phyloP scores from a whole-genome alignment of 2,797 vertebrate species.

The Clangula hyemalis region DNA sequence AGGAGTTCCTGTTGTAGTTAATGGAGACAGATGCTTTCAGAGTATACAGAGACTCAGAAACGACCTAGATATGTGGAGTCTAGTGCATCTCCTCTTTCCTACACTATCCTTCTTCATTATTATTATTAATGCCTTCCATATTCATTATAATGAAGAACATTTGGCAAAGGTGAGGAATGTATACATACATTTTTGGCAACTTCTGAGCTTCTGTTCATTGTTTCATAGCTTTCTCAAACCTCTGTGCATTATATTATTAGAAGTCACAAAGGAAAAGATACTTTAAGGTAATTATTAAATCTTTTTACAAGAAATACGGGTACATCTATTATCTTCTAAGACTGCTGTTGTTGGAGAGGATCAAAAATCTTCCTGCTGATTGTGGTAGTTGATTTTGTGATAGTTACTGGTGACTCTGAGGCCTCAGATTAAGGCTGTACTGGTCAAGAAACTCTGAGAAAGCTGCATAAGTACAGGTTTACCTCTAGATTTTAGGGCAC shows the following conservation, averaged over 20 bases:
- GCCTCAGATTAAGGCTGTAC: neutral
- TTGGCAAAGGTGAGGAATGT: neutral
- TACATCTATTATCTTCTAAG: neutral
- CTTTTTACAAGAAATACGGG: neutral
- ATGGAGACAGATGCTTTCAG: neutral
- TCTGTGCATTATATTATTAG: conserved; percentile 14
- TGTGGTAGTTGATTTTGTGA: neutral
- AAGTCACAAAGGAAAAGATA: neutral
- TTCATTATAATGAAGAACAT: neutral
- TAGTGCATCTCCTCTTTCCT: neutral
- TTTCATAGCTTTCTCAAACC: neutral
- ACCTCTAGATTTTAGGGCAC: neutral
- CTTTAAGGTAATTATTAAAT: neutral
- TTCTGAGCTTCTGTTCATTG: neutral
- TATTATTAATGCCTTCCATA: neutral
- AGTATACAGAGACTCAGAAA: neutral
- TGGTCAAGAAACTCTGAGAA: neutral
- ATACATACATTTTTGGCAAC: neutral
- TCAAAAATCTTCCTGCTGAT: neutral
- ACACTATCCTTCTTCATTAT: neutral
- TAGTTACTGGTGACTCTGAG: neutral
- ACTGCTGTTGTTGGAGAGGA: neutral
- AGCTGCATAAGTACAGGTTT: neutral
- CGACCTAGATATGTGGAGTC: neutral
- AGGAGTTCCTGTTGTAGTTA: neutral